phyloP scores from a whole-genome alignment of 2,797 vertebrate species.

The Synanceia verrucosa region DNA sequence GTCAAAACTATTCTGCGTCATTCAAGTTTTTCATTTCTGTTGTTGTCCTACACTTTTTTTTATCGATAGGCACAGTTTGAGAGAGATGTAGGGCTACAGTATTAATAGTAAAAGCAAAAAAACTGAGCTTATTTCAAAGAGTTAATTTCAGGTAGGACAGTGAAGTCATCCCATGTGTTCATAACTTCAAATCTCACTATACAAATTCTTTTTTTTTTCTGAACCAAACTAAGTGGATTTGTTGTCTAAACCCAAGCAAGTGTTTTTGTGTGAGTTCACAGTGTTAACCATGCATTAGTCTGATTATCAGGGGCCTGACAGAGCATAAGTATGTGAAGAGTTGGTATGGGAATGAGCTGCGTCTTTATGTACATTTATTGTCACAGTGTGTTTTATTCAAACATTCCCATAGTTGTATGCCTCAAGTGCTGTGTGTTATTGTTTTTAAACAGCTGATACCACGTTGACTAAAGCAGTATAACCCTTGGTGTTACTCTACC shows the following conservation, averaged over 20 bases:
- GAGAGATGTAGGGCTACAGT: background rate
- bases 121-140: no score
- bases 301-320: background rate
- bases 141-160: no score
- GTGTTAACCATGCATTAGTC: no score
- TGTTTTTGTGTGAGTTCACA: no score
- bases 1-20: background rate
- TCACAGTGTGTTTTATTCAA: background rate
- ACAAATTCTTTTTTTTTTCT: background rate
- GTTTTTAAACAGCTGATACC: background rate
- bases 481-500: background rate
- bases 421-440: background rate
- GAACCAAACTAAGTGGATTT: background rate
- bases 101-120: background rate
- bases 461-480: background rate
- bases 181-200: fast-evolving
- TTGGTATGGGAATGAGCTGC: background rate
- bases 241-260: background rate
- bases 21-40: background rate
- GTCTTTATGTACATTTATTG: background rate
- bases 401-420: background rate
- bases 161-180: background rate
- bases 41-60: background rate
- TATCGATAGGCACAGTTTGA: background rate
- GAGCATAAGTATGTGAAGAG: background rate